Evolutionary conservation across 2,888 invertebrate genomes (phyloP).

Genomic region (Hydropsyche betteni): DNA sequence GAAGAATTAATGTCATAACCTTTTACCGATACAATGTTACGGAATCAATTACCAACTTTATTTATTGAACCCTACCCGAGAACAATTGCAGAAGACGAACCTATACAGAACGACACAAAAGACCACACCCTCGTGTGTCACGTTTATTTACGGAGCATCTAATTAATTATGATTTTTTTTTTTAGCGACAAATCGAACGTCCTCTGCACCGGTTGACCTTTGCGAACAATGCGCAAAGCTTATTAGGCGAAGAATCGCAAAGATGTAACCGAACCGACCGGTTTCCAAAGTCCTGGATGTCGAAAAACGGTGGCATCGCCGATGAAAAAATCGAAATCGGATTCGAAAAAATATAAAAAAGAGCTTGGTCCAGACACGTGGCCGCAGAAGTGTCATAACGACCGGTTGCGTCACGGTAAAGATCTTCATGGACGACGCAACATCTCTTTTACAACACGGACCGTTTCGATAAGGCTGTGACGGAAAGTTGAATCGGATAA

Average conservation of each 20-base stretch:
- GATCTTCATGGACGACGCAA: not conserved
- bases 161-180: no score
- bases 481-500: no score
- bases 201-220: constrained; percentile 11
- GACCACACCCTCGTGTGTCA: no score
- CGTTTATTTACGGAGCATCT: no score
- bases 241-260: not conserved
- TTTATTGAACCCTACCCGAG: no score
- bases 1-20: no score
- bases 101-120: no score
- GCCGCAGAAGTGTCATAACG: constrained; percentile 11
- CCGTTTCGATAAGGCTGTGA: not conserved
- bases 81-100: no score
- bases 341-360: no score
- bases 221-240: constrained; percentile 14
- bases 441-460: constrained; percentile 20
- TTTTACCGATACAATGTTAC: no score
- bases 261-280: constrained; percentile 8
- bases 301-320: not conserved
- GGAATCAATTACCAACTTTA: no score
- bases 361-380: constrained; percentile 3
- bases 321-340: no score
- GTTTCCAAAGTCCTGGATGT: not conserved
- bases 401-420: not conserved
- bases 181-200: not conserved